Base-by-base conservation (phyloP, 2,113 vertebrate genomes). In the Rhinichthys klamathensis region DNA sequence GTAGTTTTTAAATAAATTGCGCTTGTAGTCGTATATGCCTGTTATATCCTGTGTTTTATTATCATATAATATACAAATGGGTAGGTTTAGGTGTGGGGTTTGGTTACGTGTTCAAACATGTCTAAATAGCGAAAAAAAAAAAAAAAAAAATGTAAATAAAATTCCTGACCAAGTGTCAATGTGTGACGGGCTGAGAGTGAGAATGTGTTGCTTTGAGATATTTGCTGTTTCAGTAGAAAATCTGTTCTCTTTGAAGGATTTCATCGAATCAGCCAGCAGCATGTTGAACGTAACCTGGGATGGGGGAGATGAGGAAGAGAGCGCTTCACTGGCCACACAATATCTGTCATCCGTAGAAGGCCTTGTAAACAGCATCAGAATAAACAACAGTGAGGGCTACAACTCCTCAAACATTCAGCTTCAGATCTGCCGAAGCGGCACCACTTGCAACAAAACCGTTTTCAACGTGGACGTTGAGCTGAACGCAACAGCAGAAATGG, bases 261-360 rank as follows among this genome's bases (percentile, higher is more conserved):
- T 98, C 77, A 78, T 97, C 1, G 76, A 56, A 0, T 93, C 93
- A 27, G 93, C 96, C 41, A 88, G 88, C 81, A 91, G 92, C 76
- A 90, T 96, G 23, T 63, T 94, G 80, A 91, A 90, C 72, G 10
- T 30, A 1, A 60, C 23, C 25, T 96, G 95, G 95, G 12, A 0
- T 0, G 32, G 11, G 0, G 74, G 87, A 1, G 88, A 27, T 76
- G 0, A 0, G 0, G 51, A 86, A 0, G 0, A 49, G 27, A 0
- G 58, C 18, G 0, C 88, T 0, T 0, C 0, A 0, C 85, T 95
- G 85, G 96, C 96, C 86, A 91, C 96, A 32, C 85, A 18, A 8
- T 94, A 97, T 38, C 92, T 99, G 9, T 0, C 54, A 0, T 96
- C 95, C 0, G 88, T 98, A 83, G 97, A 99, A 84, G 69, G 21